These are phyloP conservation scores for Drosophila differens DNA, from an alignment of 2,888 invertebrate genomes.

Conservation along the genomic window DNA sequence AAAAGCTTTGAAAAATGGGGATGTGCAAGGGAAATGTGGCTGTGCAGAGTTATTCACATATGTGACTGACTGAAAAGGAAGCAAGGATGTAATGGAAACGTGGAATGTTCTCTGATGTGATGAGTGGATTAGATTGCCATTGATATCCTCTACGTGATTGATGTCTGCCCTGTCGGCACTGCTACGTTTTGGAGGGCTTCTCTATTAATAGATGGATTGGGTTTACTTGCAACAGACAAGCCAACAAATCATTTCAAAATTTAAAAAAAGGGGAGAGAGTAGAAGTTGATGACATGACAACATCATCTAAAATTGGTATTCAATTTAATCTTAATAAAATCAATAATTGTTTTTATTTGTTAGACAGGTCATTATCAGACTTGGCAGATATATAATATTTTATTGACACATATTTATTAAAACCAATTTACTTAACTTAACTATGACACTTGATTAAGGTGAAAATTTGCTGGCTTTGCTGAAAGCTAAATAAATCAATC, in stretches of 20 bases:
- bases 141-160: slow-evolving; percentile 22
- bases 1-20: not conserved
- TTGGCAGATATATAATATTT: not conserved
- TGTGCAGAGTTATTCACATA: not conserved
- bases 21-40: not conserved
- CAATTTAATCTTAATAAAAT: not conserved
- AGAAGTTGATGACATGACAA: not conserved
- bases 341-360: not conserved
- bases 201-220: not conserved
- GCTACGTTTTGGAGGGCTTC: not conserved
- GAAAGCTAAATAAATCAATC: not conserved
- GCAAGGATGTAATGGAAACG: not conserved
- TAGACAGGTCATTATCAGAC: not conserved
- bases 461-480: not conserved
- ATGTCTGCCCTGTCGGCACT: slow-evolving; percentile 5
- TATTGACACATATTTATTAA: not conserved
- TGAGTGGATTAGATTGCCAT: slow-evolving; percentile 56
- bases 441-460: not conserved
- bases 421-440: not conserved
- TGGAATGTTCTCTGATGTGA: slow-evolving; percentile 8
- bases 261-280: not conserved
- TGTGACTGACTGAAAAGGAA: slow-evolving; percentile 3
- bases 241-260: not conserved
- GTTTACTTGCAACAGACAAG: not conserved
- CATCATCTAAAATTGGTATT: not conserved